These are phyloP conservation scores for Sinhomidia bicolor DNA, from an alignment of 2,888 invertebrate species.

Conservation along the genomic window DNA sequence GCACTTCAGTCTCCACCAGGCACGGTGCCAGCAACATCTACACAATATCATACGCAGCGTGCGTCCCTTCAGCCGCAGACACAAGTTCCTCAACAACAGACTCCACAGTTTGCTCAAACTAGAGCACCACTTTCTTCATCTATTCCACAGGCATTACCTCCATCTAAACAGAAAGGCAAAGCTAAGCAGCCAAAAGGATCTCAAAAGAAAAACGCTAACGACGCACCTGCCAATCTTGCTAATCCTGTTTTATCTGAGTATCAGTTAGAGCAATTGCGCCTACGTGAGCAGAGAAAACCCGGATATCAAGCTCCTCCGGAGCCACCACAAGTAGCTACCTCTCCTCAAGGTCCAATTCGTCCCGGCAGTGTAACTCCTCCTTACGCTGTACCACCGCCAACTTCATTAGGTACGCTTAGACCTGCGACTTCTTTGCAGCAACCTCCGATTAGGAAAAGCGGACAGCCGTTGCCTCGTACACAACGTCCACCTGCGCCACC, in stretches of 20 bases:
- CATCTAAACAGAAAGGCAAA: slow-evolving; percentile 16
- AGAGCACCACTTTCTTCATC: not conserved
- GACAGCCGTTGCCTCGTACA: not conserved
- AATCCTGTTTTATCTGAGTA: not conserved
- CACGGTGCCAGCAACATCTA: not conserved
- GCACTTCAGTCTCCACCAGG: not conserved
- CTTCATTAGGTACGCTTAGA: not conserved
- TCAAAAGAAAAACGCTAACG: slow-evolving; percentile 10
- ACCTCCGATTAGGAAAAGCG: no score
- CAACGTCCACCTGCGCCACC: not conserved
- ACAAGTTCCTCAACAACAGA: slow-evolving; percentile 11
- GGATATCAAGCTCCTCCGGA: not conserved
- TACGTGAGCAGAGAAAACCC: not conserved
- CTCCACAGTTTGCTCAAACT: slow-evolving; percentile 1
- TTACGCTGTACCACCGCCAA: not conserved
- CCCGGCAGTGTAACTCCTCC: not conserved
- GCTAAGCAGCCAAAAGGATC: not conserved
- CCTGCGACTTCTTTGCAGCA: not conserved
- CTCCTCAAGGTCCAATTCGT: not conserved
- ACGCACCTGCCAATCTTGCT: not conserved
- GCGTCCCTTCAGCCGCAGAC: not conserved
- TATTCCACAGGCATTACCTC: not conserved
- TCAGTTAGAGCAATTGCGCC: slow-evolving; percentile 25
- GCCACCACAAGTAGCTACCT: not conserved
- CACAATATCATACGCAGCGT: slow-evolving; percentile 10